Base-by-base conservation (phyloP, 2,888 invertebrate genomes). In the Phyllotreta cruciferae region DNA sequence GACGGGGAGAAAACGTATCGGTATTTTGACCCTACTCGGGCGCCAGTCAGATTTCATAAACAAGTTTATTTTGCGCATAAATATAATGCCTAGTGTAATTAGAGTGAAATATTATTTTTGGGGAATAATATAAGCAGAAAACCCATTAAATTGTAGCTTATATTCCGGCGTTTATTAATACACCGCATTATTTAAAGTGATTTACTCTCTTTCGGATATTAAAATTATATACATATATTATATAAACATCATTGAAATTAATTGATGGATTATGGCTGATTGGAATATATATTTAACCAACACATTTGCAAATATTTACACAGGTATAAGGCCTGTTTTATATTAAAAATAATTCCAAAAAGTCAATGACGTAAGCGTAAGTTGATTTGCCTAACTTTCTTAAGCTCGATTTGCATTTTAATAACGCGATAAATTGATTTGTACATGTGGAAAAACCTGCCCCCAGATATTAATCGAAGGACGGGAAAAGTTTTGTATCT, bases 71-170 rank as follows among this genome's bases (percentile, higher is more conserved):
- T 77, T 75, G 75, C 75, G 69, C 77, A 78, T 79, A 79, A 78
- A 79, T 79, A 79, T 78, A 78, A 74, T 75, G 77, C 73, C 73
- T 74, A 72, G 74, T 72, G 77, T 79, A 79, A 79, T 79, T 80
- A 79, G 76, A 76, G 77, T 79, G 79, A 79, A 79, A 79, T 80
- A 80, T 80, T 80, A 80, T 80, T 80, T 80, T 80, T 76, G 77
- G 79, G 79, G 75, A 75, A 77, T 78, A 78, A 76, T 77, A 74
- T 77, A 75, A 77, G 75, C 75, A 74, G 70, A 71, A 73, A 74
- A 71, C 69, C 75, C 77, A 72, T 72, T 71, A 72, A 71, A 69
- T 69, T 68, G 66, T 64, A 75, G 74, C 74, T 77, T 64, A 65
- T 66, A 66, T 66, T 72, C 68, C 65, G 63, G 71, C 70, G 75